These are phyloP conservation scores for Toxostoma redivivum DNA, from an alignment of 2,113 vertebrate genomes.

Conservation along the genomic window DNA sequence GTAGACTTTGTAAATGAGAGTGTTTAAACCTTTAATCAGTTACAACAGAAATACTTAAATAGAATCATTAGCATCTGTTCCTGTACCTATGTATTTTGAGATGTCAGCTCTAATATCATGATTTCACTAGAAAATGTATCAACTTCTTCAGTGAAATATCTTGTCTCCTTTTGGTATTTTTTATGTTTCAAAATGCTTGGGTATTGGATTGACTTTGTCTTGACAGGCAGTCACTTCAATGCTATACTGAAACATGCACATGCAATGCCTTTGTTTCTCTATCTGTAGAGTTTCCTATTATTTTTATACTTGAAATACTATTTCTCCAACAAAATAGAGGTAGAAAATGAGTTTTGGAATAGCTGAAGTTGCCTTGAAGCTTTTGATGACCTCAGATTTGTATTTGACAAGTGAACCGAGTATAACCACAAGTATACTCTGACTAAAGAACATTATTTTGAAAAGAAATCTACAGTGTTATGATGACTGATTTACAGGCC, in stretches of 20 bases:
- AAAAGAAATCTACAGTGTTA: constrained; percentile 76
- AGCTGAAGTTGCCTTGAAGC: constrained; percentile 67
- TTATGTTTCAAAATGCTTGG: neutral
- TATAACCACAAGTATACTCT: constrained; percentile 71
- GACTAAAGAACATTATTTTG: constrained; percentile 76
- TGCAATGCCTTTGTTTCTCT: constrained; percentile 42
- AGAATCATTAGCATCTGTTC: neutral
- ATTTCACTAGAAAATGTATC: neutral
- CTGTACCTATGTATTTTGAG: neutral
- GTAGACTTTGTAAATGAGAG: neutral
- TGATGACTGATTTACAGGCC: constrained; percentile 71
- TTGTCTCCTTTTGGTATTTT: neutral
- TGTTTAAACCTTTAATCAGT: neutral
- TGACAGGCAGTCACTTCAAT: neutral
- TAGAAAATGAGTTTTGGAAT: constrained; percentile 77
- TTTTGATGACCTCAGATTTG: constrained; percentile 76
- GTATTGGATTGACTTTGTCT: neutral
- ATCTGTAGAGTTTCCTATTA: constrained; percentile 47
- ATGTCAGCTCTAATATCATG: neutral
- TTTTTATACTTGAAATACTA: constrained; percentile 72
- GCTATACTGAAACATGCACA: neutral
- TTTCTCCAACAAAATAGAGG: constrained; percentile 71
- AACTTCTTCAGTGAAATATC: neutral
- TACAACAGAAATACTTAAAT: neutral
- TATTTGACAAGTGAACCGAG: constrained; percentile 82